Evolutionary conservation across 2,888 invertebrate genomes (phyloP), one percentile per base, ranked within the genome.

Genomic region (Hemithea aestivaria): DNA sequence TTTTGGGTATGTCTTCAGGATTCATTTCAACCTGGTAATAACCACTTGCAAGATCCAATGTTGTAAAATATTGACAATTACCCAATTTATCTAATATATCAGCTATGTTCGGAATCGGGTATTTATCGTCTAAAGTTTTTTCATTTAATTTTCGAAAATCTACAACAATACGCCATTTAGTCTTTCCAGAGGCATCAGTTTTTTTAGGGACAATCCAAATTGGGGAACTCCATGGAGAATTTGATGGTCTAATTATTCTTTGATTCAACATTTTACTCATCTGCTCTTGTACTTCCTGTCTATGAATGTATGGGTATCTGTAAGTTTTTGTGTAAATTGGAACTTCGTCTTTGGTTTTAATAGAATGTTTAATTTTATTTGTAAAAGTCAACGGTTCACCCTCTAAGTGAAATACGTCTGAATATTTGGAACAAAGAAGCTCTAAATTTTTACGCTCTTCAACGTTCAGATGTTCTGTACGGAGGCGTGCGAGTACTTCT

Each of bases 401-500:
- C n/a, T 47, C 47, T 0, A 49, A 7, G 29, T 51, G 44, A 27
- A 58, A 56, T 0, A 56, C 46, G 8, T 57, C 56, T 0, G 48
- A 33, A 25, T 57, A 59, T 1, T 37, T 24, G 1, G 43, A 10
- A 28, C 50, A 52, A 5, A 54, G 33, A 1, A 35, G 7, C 11
- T 38, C 32, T 34, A 58, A 41, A 20, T 64, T 58, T 27, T 35
- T 37, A 1, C 44, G 43, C 48, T 61, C 61, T 20, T 65, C 62
- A 0, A 29, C 21, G 11, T 62, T 60, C 7, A 63, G 23, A 40
- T 63, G 62, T 4, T 57, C 49, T 0, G 58, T 62, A 4, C 62
- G 53, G 4, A 65, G 29, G 0, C 55, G 53, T 7, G 56, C 48
- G 7, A 53, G 2, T 5, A 53, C 51, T 7, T 53, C 41, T 5